phyloP scores from a whole-genome alignment of 2,888 invertebrate species.

The Tillus elongatus region DNA sequence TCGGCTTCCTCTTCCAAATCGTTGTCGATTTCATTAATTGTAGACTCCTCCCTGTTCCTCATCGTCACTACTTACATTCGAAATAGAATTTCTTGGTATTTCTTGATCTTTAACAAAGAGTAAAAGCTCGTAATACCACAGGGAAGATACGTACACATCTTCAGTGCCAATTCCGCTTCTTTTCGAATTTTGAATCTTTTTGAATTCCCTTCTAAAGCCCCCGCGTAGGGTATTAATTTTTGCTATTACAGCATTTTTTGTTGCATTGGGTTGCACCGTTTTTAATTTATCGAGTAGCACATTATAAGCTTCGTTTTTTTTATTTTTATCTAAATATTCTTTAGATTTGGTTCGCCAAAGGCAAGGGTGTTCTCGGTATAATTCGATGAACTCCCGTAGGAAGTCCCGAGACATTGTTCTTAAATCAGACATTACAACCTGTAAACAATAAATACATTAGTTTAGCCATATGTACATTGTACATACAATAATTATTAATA shows the following conservation, averaged over 20 bases:
- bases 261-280: not conserved
- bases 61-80: not conserved
- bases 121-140: conserved; percentile 19
- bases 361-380: not conserved
- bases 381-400: not conserved
- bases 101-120: conserved; percentile 18
- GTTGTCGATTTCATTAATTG: not conserved
- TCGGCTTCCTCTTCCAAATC: conserved; percentile 4
- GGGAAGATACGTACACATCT: conserved; percentile 15
- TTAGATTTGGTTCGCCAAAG: not conserved
- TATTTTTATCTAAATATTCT: not conserved
- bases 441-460: too few species aligned
- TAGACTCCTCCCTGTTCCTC: not conserved
- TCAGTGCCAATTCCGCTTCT: conserved; percentile 13
- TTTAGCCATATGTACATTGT: too few species aligned
- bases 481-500: too few species aligned
- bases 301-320: not conserved
- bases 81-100: conserved; percentile 14
- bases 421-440: conserved; percentile 1
- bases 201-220: conserved; percentile 6
- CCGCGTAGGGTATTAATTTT: conserved; percentile 5
- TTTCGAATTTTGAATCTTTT: conserved; percentile 15
- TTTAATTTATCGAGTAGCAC: not conserved
- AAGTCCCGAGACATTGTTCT: not conserved
- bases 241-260: not conserved